A percentile compares a stretch with the other conserved stretches of the same genome.
Evolutionary conservation across 2,113 vertebrate genomes (phyloP).

Genomic region (Macrotus californicus): DNA sequence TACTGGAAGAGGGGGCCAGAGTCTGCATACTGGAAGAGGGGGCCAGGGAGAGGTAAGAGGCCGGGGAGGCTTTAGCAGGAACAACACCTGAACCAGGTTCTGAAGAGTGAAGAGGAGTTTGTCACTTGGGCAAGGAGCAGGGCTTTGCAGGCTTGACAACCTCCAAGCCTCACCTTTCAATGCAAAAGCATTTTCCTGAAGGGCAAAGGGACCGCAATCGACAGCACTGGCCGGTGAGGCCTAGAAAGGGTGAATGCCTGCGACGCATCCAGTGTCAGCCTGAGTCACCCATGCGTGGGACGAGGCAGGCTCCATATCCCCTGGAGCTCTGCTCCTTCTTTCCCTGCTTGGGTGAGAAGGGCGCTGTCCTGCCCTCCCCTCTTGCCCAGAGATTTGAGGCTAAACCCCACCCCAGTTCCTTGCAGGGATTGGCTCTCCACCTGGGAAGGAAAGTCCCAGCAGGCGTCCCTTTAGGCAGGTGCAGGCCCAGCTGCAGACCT

Average conservation of each 20-base stretch:
- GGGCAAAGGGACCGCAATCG: background rate
- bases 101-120: background rate
- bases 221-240: background rate
- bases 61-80: background rate
- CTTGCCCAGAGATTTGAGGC: background rate
- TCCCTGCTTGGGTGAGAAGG: background rate
- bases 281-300: conserved; percentile 13
- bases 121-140: background rate
- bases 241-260: background rate
- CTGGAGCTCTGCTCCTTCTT: background rate
- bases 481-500: background rate
- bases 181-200: background rate
- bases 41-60: background rate
- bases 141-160: background rate
- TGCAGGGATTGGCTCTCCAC: background rate
- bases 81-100: background rate
- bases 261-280: conserved; percentile 2
- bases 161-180: background rate
- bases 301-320: background rate
- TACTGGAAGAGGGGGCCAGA: background rate
- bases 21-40: background rate
- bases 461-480: background rate
- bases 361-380: background rate
- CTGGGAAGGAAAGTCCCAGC: background rate
- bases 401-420: background rate